Evolutionary conservation across 2,113 vertebrate species (phyloP).

Genomic region (Ia io): DNA sequence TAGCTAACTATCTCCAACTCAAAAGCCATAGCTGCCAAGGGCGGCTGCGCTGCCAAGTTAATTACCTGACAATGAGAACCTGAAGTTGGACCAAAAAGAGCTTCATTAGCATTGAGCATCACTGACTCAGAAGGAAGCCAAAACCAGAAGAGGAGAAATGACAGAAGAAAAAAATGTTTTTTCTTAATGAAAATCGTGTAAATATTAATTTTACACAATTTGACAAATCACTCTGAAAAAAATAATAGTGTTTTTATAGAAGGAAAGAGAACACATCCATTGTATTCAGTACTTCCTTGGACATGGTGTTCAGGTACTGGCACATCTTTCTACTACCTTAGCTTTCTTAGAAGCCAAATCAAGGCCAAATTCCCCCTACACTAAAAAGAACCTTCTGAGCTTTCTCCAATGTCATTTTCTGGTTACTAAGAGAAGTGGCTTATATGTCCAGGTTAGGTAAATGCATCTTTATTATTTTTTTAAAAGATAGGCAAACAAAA

Average conservation of each 20-base stretch:
- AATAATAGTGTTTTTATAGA: neutral
- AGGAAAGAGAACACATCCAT: neutral
- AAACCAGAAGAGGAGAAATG: neutral
- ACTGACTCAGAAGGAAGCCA: constrained; percentile 46
- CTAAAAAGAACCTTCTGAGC: neutral
- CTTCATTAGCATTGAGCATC: constrained; percentile 30
- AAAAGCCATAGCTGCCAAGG: constrained; percentile 70
- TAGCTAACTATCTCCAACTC: constrained; percentile 63
- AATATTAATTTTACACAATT: neutral
- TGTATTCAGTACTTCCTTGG: neutral
- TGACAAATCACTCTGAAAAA: neutral
- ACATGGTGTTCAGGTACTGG: neutral
- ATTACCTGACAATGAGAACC: constrained; percentile 73
- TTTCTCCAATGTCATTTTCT: neutral
- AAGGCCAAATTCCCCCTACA: neutral
- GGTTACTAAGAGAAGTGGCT: neutral
- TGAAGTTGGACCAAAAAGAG: constrained; percentile 61
- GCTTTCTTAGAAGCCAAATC: neutral
- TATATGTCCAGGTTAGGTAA: neutral
- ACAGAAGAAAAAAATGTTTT: neutral
- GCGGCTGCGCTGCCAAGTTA: constrained; percentile 65
- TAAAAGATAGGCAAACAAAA: neutral
- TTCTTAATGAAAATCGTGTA: neutral
- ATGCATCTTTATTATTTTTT: neutral
- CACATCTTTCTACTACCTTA: neutral